These are phyloP conservation scores for Apistogramma diplotaenia DNA, from an alignment of 2,113 vertebrate species.

Conservation along the genomic window DNA sequence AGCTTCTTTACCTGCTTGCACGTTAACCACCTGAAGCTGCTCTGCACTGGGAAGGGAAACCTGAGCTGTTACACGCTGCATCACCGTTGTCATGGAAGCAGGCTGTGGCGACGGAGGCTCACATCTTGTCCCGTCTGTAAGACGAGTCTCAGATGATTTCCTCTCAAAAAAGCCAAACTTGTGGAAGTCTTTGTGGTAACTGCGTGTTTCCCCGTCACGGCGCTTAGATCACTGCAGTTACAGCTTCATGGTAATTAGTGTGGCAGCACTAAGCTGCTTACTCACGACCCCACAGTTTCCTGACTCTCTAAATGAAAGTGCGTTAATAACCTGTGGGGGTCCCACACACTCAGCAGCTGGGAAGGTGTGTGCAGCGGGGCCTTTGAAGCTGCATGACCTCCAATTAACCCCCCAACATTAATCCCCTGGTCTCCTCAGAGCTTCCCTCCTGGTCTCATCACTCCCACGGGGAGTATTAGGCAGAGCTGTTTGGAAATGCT, in stretches of 20 bases:
- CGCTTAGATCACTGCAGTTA: conserved; percentile 5
- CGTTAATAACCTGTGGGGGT: conserved; percentile 49
- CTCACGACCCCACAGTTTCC: conserved; percentile 37
- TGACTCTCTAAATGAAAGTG: conserved; percentile 42
- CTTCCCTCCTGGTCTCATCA: conserved; percentile 47
- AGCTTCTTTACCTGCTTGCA: no score
- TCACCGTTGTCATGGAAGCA: background rate
- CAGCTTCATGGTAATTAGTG: conserved; percentile 23
- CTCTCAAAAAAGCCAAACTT: background rate
- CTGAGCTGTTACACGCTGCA: background rate
- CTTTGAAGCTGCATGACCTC: conserved; percentile 52
- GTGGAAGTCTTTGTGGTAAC: background rate
- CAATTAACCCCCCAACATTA: conserved; percentile 53
- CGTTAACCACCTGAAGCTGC: no score
- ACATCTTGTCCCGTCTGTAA: background rate
- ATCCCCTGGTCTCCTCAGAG: conserved; percentile 40
- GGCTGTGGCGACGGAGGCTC: background rate
- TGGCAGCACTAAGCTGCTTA: conserved; percentile 34
- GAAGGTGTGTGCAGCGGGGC: conserved; percentile 23
- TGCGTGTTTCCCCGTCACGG: background rate
- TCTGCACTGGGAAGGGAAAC: no score
- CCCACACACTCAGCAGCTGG: background rate
- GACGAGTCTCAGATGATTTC: background rate
- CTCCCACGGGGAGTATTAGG: conserved; percentile 17
- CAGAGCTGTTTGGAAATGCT: conserved; percentile 32